A percentile compares a stretch with the other conserved stretches of the same genome.
These are phyloP conservation scores for Mus minutoides DNA, from an alignment of 2,797 vertebrate species.

Conservation along the genomic window DNA sequence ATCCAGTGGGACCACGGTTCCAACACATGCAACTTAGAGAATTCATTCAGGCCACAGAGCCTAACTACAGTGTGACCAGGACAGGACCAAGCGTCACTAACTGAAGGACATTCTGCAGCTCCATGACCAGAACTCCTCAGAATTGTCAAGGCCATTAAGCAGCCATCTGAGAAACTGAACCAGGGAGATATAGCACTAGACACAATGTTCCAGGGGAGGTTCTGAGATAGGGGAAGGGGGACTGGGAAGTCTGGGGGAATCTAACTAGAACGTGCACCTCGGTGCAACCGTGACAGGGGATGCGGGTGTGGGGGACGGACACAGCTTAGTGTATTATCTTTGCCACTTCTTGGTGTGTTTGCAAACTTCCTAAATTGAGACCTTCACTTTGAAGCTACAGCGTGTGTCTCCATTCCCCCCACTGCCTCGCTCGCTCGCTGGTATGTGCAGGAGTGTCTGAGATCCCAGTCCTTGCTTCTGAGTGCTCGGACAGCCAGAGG, in stretches of 20 bases:
- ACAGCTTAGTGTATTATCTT: background rate
- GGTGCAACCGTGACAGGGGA: accelerated
- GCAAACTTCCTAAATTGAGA: background rate
- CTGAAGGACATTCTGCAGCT: background rate
- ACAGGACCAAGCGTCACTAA: background rate
- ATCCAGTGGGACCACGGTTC: background rate
- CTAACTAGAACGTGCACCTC: accelerated
- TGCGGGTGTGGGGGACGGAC: accelerated
- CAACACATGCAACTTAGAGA: background rate
- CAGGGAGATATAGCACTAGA: accelerated
- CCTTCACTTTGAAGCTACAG: background rate
- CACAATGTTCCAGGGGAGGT: background rate
- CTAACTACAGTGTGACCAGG: background rate
- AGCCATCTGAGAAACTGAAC: background rate
- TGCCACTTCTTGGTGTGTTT: background rate
- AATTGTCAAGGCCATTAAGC: background rate
- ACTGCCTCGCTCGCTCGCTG: background rate
- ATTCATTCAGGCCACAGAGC: background rate
- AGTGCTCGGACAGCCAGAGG: too few relatives aligned
- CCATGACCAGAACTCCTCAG: background rate
- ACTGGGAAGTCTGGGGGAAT: background rate
- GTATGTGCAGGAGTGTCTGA: accelerated
- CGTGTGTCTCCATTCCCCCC: background rate
- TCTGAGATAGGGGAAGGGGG: background rate
- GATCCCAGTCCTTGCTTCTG: background rate